Evolutionary conservation across 2,797 vertebrate species (phyloP).

Genomic region (Sebastes vulpes): DNA sequence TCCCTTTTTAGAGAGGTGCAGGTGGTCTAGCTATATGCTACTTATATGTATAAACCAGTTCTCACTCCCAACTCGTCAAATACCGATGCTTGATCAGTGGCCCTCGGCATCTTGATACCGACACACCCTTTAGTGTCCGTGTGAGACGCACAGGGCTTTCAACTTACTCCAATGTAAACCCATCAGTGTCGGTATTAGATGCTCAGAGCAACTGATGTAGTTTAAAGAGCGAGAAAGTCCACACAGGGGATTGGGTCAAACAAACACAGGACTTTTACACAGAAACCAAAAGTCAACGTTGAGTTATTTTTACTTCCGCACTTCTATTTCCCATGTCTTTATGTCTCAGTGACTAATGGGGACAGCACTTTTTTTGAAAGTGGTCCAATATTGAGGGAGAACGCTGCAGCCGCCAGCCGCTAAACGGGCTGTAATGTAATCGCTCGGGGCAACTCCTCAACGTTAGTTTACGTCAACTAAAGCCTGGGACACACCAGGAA

Average conservation of each 20-base stretch:
- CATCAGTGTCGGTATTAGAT: neutral
- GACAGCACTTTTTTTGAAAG: too few species aligned
- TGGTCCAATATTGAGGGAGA: too few species aligned
- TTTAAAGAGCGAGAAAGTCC: neutral
- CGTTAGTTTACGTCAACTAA: too few species aligned
- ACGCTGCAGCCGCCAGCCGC: too few species aligned
- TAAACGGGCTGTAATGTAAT: too few species aligned
- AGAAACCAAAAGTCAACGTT: neutral
- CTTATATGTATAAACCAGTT: neutral
- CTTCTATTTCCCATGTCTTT: too few species aligned
- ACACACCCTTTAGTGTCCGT: neutral
- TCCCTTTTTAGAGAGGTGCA: constrained; percentile 3
- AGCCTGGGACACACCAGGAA: too few species aligned
- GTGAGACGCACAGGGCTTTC: neutral
- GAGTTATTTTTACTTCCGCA: too few species aligned
- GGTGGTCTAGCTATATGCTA: neutral
- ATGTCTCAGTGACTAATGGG: too few species aligned
- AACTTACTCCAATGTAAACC: neutral
- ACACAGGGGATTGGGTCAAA: neutral
- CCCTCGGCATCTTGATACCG: neutral
- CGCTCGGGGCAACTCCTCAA: too few species aligned
- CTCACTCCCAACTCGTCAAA: neutral
- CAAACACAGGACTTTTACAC: neutral
- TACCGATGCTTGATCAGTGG: neutral
- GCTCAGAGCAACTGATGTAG: neutral